These are phyloP conservation scores for Patiria pectinifera DNA, from an alignment of 53 echinoderm and acorn worm genomes.

Conservation along the genomic window DNA sequence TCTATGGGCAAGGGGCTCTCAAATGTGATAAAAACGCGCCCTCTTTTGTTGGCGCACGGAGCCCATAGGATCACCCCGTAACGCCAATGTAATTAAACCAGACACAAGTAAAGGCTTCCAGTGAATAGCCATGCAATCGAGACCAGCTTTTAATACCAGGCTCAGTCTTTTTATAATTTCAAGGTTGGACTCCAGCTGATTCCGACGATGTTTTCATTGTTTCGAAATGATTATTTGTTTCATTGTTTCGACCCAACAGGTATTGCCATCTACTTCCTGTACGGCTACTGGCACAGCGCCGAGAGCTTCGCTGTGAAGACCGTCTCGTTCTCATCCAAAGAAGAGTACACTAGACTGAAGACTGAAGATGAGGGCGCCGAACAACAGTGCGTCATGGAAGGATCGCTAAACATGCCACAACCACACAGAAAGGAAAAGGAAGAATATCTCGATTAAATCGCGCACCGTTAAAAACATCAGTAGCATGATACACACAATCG, in stretches of 20 bases:
- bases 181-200: too few species aligned
- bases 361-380: background rate
- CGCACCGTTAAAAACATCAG: too few species aligned
- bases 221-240: background rate
- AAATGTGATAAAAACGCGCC: too few species aligned
- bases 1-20: too few species aligned
- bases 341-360: conserved; percentile 16
- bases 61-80: too few species aligned
- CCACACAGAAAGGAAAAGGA: conserved; percentile 26
- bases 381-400: conserved; percentile 1
- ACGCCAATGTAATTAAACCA: too few species aligned
- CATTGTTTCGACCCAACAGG: conserved; percentile 42
- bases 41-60: too few species aligned
- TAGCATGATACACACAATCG: too few species aligned
- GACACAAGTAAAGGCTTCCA: too few species aligned
- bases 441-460: background rate
- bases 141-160: too few species aligned
- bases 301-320: conserved; percentile 15
- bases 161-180: too few species aligned
- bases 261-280: conserved; percentile 64
- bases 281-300: conserved; percentile 72
- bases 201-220: background rate
- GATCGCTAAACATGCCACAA: conserved; percentile 36
- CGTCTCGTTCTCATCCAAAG: background rate
- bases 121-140: too few species aligned